A percentile compares a stretch with the other conserved stretches of the same genome.
Evolutionary conservation across 2,888 invertebrate genomes (phyloP).

Genomic region (Mesorhabditis spiculigera): DNA sequence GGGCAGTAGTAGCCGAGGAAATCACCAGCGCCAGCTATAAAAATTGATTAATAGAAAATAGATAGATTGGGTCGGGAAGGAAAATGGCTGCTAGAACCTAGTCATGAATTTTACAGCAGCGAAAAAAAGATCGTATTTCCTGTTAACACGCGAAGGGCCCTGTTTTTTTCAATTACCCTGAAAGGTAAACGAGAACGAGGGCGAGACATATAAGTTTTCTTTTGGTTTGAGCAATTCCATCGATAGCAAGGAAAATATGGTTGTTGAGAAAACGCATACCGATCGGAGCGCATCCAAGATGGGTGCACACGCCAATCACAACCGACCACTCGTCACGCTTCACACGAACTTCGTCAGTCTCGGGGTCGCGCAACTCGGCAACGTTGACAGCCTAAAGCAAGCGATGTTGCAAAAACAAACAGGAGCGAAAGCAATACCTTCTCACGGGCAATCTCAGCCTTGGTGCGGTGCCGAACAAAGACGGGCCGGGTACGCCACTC

Average conservation of each 20-base stretch:
- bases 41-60: background rate
- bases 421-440: background rate
- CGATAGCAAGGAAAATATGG: no score
- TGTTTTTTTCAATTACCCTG: slow-evolving; percentile 6
- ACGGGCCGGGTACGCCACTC: slow-evolving; percentile 97
- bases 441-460: slow-evolving; percentile 71
- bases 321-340: slow-evolving; percentile 86
- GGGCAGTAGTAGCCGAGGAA: slow-evolving; percentile 98
- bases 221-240: background rate
- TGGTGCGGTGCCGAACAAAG: slow-evolving; percentile 75
- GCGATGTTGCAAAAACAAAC: no score
- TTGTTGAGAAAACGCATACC: slow-evolving; percentile 58
- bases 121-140: no score
- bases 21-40: slow-evolving; percentile 68
- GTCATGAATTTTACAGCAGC: no score
- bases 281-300: slow-evolving; percentile 94
- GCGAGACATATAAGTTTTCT: background rate
- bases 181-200: background rate
- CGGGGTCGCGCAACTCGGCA: slow-evolving; percentile 79
- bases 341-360: slow-evolving; percentile 76
- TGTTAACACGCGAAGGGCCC: no score
- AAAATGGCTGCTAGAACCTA: background rate
- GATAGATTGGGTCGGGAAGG: no score
- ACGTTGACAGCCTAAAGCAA: slow-evolving; percentile 69
- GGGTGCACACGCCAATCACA: slow-evolving; percentile 91